Percentiles rank a stretch among this genome's conserved stretches.
Conservation (phyloP, 2,888 invertebrate genomes). For the Hoplodrina ambigua region DNA sequence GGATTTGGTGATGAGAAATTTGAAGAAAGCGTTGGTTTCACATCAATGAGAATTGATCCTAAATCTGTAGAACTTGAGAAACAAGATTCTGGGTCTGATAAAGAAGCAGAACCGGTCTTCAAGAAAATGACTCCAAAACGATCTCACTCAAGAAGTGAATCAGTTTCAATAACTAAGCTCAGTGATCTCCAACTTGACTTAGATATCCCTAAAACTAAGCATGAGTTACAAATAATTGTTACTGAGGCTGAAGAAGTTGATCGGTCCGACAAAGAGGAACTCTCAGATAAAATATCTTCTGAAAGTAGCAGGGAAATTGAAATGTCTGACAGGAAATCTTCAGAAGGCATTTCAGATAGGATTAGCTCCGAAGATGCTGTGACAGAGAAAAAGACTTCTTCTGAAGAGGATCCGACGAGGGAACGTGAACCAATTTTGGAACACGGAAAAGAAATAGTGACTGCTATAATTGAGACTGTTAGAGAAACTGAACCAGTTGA, state of each 20-base stretch:
- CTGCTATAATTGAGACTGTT: slow-evolving; percentile 58
- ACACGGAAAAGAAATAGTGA: slow-evolving; percentile 67
- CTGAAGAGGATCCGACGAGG: slow-evolving; percentile 82
- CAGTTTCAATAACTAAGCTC: slow-evolving; percentile 84
- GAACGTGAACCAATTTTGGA: slow-evolving; percentile 69
- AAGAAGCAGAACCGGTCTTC: slow-evolving; percentile 82
- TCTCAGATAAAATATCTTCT: slow-evolving; percentile 88
- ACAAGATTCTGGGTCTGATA: slow-evolving; percentile 83
- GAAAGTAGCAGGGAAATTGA: slow-evolving; percentile 88
- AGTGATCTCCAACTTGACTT: slow-evolving; percentile 82
- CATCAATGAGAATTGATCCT: slow-evolving; percentile 82
- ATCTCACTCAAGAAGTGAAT: slow-evolving; percentile 85
- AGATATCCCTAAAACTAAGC: slow-evolving; percentile 77
- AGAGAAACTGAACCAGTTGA: slow-evolving; percentile 72
- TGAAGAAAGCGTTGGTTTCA: slow-evolving; percentile 86
- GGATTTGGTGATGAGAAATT: slow-evolving; percentile 89
- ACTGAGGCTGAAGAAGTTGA: slow-evolving; percentile 88
- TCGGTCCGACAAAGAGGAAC: slow-evolving; percentile 86
- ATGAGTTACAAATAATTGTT: slow-evolving; percentile 86
- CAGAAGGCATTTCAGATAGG: slow-evolving; percentile 87
- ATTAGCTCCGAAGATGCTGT: slow-evolving; percentile 89
- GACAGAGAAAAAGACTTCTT: slow-evolving; percentile 88
- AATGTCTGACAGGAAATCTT: slow-evolving; percentile 88
- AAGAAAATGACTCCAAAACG: slow-evolving; percentile 87
- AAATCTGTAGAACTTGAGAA: slow-evolving; percentile 78